Percentiles rank a stretch among this genome's conserved stretches.
Evolutionary conservation across 1,140 invertebrate genomes (phyloP).

Genomic region (Tetraneura akinire): DNA sequence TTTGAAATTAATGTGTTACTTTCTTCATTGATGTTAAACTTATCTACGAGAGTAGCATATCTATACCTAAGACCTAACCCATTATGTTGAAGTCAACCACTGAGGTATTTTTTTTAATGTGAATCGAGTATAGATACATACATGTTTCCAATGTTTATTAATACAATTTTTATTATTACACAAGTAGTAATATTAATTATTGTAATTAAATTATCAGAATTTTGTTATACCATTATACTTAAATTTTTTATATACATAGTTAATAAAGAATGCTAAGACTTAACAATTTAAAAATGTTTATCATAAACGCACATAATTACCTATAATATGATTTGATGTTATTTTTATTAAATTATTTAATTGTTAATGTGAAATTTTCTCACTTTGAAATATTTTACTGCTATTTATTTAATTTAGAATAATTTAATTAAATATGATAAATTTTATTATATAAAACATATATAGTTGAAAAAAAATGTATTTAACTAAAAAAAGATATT

Average conservation of each 20-base stretch:
- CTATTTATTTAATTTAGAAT: conserved; percentile 10
- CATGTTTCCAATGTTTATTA: not conserved
- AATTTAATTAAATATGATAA: conserved; percentile 1
- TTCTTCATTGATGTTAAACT: no score
- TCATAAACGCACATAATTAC: not conserved
- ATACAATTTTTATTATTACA: no score
- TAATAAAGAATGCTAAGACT: conserved; percentile 2
- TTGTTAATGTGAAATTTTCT: not conserved
- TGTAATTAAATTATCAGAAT: not conserved
- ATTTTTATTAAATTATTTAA: not conserved
- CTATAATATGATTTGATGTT: not conserved
- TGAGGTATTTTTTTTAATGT: no score
- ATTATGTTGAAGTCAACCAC: no score
- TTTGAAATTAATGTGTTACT: no score
- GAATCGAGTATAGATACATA: no score
- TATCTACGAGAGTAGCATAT: no score
- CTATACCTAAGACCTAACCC: no score
- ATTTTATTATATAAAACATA: not conserved
- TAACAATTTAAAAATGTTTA: conserved; percentile 24
- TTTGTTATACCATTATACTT: not conserved
- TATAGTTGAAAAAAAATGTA: not conserved
- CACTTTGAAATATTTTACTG: not conserved
- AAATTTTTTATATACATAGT: not conserved
- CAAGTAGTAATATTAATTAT: not conserved
- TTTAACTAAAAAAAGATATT: not conserved